Evolutionary conservation across 2,797 vertebrate genomes (phyloP).

Genomic region (Phalloptychus januarius): DNA sequence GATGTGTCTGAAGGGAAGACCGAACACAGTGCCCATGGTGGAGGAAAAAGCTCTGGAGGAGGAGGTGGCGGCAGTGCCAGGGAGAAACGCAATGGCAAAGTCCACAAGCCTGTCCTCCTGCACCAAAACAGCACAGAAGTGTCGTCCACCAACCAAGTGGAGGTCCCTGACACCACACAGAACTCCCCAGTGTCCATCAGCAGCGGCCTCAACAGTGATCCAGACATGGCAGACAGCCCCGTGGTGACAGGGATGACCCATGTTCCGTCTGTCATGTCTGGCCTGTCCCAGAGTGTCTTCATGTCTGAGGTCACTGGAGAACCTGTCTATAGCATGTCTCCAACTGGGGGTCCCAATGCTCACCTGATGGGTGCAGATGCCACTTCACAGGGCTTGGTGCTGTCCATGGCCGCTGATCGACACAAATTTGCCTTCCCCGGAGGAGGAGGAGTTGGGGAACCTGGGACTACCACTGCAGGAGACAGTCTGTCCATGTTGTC

Average conservation of each 20-base stretch:
- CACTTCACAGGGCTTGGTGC: slow-evolving; percentile 90
- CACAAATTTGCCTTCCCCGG: slow-evolving; percentile 98
- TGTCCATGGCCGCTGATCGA: slow-evolving; percentile 92
- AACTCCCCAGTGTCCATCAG: slow-evolving; percentile 99
- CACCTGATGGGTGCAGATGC: slow-evolving; percentile 94
- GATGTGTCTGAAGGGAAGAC: slow-evolving; percentile 98
- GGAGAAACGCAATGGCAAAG: slow-evolving; percentile 97
- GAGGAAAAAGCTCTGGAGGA: slow-evolving; percentile 79
- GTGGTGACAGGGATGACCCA: slow-evolving; percentile 95
- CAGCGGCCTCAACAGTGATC: slow-evolving; percentile 97
- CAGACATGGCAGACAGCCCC: slow-evolving; percentile 96
- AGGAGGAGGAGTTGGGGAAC: slow-evolving; percentile 71
- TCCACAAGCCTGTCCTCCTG: slow-evolving; percentile 93
- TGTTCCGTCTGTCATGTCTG: slow-evolving; percentile 96
- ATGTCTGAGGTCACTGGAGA: slow-evolving; percentile 98
- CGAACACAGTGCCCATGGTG: slow-evolving; percentile 87
- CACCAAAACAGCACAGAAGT: slow-evolving; percentile 99
- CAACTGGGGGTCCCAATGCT: slow-evolving; percentile 90
- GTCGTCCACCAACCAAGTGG: slow-evolving; percentile 98
- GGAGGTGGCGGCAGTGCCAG: slow-evolving; percentile 77
- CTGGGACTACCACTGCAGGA: slow-evolving; percentile 76
- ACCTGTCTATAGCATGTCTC: slow-evolving; percentile 97
- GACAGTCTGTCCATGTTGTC: slow-evolving; percentile 93
- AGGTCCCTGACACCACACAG: slow-evolving; percentile 98
- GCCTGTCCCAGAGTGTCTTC: slow-evolving; percentile 95